These are phyloP conservation scores for Phrixothrix hirtus DNA, from an alignment of 2,888 invertebrate genomes.

Conservation along the genomic window DNA sequence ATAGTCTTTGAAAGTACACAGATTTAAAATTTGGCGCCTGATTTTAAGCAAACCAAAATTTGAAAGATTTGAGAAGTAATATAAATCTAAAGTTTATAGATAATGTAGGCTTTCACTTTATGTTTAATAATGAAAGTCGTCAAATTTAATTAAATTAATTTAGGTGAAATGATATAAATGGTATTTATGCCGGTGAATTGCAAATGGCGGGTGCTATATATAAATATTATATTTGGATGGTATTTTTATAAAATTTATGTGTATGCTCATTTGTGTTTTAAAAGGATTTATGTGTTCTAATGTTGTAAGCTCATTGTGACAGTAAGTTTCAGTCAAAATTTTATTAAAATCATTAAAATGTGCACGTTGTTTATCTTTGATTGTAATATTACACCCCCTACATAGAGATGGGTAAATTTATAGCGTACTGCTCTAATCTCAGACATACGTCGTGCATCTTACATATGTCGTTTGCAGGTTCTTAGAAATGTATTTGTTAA, in stretches of 20 bases:
- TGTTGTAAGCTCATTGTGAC: slow-evolving; percentile 29
- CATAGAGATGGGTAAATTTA: slow-evolving; percentile 51
- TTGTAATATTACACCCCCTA: slow-evolving; percentile 52
- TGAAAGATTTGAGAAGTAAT: too few relatives aligned
- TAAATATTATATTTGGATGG: slow-evolving; percentile 54
- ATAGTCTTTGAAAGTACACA: background rate
- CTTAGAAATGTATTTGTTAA: slow-evolving; percentile 45
- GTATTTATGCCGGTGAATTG: slow-evolving; percentile 42
- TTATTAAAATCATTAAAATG: slow-evolving; percentile 25
- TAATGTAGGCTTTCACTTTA: too few relatives aligned
- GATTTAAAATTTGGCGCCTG: background rate
- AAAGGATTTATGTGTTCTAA: background rate
- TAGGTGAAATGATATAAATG: slow-evolving; percentile 18
- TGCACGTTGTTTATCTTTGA: slow-evolving; percentile 48
- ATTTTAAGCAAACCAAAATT: background rate
- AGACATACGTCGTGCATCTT: slow-evolving; percentile 48
- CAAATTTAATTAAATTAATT: too few relatives aligned
- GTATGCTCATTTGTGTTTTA: slow-evolving; percentile 19
- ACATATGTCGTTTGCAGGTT: slow-evolving; percentile 45
- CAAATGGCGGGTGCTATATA: slow-evolving; percentile 56
- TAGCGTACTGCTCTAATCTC: slow-evolving; percentile 42
- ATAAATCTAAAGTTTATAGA: too few relatives aligned
- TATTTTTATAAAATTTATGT: slow-evolving; percentile 27
- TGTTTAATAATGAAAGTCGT: too few relatives aligned
- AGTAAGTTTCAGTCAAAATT: slow-evolving; percentile 29